A percentile compares a stretch with the other conserved stretches of the same genome.
phyloP scores from a whole-genome alignment of 2,797 vertebrate genomes.

The Ptychadena robeensis region DNA sequence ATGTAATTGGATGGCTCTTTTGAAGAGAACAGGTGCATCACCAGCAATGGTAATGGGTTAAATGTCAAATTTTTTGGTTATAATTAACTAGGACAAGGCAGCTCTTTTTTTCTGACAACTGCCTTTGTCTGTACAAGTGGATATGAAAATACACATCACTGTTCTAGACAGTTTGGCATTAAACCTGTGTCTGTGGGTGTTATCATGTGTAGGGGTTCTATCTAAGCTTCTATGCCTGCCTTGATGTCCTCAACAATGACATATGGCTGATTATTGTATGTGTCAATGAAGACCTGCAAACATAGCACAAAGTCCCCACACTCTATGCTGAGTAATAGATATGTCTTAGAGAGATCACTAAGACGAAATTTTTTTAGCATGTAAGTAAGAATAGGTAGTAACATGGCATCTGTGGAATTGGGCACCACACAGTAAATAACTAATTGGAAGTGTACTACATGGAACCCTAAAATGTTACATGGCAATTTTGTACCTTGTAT shows the following conservation, averaged over 20 bases:
- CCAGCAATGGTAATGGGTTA: slow-evolving; percentile 60
- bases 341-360: too few species aligned
- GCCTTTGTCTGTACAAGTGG: slow-evolving; percentile 66
- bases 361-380: too few species aligned
- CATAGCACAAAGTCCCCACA: too few species aligned
- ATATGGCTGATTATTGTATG: neutral
- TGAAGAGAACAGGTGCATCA: slow-evolving; percentile 68
- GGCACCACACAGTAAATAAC: too few species aligned
- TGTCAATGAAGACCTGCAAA: neutral
- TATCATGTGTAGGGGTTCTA: neutral
- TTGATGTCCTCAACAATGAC: neutral
- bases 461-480: too few species aligned
- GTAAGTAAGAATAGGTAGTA: too few species aligned
- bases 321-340: too few species aligned
- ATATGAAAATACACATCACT: slow-evolving; percentile 68
- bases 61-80: slow-evolving; percentile 31
- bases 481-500: too few species aligned
- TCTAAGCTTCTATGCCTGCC: neutral
- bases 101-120: slow-evolving; percentile 68
- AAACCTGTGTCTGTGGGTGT: neutral
- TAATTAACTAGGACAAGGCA: slow-evolving; percentile 67
- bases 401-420: too few species aligned
- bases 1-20: slow-evolving; percentile 52
- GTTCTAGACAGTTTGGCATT: slow-evolving; percentile 55
- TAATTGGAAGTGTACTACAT: too few species aligned